Percentiles rank a stretch among this genome's conserved stretches.
phyloP scores from a whole-genome alignment of 2,888 invertebrate genomes.

The Girardia tigrina region DNA sequence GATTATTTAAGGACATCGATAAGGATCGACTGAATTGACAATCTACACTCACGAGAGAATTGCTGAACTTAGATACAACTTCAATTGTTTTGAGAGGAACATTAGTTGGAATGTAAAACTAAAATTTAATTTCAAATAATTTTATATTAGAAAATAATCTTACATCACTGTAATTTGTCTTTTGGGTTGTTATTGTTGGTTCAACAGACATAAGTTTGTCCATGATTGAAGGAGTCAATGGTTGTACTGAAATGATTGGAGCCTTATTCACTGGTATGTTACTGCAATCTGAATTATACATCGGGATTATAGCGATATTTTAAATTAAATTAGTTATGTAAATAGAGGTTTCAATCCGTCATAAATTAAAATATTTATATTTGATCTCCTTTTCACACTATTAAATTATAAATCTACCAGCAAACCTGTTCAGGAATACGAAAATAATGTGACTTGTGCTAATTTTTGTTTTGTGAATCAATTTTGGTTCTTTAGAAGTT shows the following conservation, averaged over 20 bases:
- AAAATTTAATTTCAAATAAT: background rate
- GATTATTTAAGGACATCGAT: background rate
- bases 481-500: too few relatives aligned
- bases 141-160: background rate
- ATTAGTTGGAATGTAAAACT: conserved; percentile 7
- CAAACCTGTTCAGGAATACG: too few relatives aligned
- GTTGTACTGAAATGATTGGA: background rate
- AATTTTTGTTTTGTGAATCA: too few relatives aligned
- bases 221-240: background rate
- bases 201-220: background rate
- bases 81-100: background rate
- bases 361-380: too few relatives aligned
- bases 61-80: conserved; percentile 54
- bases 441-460: too few relatives aligned
- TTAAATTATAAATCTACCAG: too few relatives aligned
- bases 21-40: background rate
- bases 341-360: too few relatives aligned
- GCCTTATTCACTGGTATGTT: too few relatives aligned
- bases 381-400: too few relatives aligned
- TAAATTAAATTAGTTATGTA: too few relatives aligned
- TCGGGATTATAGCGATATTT: too few relatives aligned
- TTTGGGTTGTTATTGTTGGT: background rate
- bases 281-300: too few relatives aligned
- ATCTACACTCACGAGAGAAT: background rate
- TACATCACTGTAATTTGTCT: background rate